These are phyloP conservation scores for Trachelipus rathkii DNA, from an alignment of 1,140 invertebrate genomes.

Conservation along the genomic window DNA sequence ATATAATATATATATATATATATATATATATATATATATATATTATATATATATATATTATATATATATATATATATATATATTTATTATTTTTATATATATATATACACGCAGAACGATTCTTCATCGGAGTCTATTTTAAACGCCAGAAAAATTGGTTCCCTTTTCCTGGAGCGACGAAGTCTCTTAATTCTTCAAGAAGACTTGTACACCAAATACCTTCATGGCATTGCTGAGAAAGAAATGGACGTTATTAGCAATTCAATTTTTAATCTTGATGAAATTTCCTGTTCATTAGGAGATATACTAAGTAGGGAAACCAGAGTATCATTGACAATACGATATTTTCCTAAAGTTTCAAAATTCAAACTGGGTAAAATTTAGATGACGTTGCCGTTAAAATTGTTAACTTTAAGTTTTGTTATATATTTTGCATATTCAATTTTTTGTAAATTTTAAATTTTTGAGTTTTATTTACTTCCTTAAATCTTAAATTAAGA, in stretches of 20 bases:
- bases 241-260: slow-evolving; percentile 65
- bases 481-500: no score
- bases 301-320: slow-evolving; percentile 61
- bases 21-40: no score
- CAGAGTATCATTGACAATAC: slow-evolving; percentile 86
- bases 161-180: slow-evolving; percentile 74
- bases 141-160: slow-evolving; percentile 52
- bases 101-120: no score
- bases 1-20: no score
- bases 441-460: no score
- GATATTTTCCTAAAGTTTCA: slow-evolving; percentile 84
- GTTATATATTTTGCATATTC: no score
- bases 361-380: slow-evolving; percentile 62
- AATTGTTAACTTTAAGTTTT: no score
- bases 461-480: no score
- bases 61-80: no score
- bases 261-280: slow-evolving; percentile 38
- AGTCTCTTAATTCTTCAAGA: slow-evolving; percentile 83
- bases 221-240: slow-evolving; percentile 83
- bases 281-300: slow-evolving; percentile 49
- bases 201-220: slow-evolving; percentile 73
- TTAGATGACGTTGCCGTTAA: no score
- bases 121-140: slow-evolving; percentile 8
- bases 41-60: no score
- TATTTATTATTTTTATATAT: no score